phyloP scores from a whole-genome alignment of 2,797 vertebrate genomes.

The Acrossocheilus fasciatus region DNA sequence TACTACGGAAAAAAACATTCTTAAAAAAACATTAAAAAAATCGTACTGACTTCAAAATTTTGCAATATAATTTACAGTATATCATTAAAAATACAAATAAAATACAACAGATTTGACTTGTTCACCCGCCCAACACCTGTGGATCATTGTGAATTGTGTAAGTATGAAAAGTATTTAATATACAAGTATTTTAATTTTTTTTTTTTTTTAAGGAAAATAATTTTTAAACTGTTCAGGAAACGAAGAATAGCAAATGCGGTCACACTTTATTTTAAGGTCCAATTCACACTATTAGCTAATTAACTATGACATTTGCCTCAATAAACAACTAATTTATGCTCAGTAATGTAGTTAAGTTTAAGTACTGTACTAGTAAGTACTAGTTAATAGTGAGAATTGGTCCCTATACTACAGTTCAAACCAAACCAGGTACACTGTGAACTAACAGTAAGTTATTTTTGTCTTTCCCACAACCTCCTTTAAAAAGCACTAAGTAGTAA shows the following conservation, averaged over 20 bases:
- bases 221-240: background rate
- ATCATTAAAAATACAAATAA: background rate
- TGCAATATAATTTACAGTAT: no score
- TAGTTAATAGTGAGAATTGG: no score
- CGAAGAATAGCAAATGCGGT: background rate
- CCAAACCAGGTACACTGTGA: background rate
- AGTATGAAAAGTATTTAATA: background rate
- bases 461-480: background rate
- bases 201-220: background rate
- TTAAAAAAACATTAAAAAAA: no score
- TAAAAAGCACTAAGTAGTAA: background rate
- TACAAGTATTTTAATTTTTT: background rate
- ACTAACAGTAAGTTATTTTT: background rate
- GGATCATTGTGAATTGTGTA: background rate
- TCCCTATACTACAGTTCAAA: no score
- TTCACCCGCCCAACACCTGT: background rate
- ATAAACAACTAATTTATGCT: no score
- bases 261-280: no score
- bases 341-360: no score
- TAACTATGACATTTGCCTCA: no score
- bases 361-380: no score
- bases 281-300: no score
- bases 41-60: background rate
- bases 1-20: fast-evolving
- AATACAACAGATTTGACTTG: background rate